Base-by-base conservation (phyloP, 2,888 invertebrate species). In the Augiades crinisus region DNA sequence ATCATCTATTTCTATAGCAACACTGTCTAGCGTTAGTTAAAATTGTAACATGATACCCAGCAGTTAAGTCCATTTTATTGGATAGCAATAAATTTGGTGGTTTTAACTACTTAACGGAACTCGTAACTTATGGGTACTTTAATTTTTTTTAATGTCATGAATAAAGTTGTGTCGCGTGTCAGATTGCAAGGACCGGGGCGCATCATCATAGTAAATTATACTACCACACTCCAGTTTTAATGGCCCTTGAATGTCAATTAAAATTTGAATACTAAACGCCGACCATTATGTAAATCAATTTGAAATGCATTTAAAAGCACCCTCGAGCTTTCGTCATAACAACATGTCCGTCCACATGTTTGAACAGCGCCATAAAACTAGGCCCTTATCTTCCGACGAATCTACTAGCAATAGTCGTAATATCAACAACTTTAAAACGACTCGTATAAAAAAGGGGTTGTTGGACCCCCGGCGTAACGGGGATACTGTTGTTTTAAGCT, bases 351-450 rank as follows among this genome's bases (percentile, higher is more conserved):
- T 33, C 5, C 43, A 43, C 34, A 27, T 43, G 36, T 50, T 50
- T 50, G 36, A 43, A 36, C 43, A 14, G 43, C 43, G 50, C 22
- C 36, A 21, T 50, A 50, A 43, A 43, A 27, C 49, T 8, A 17
- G 33, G 41, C 22, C 10, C 41, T 41, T 49, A 49, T 49, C 49
- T 22, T 41, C 34, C 24, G 34, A 34, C 13, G 41, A 22, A 49
- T 49, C 49, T 34, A 41, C 49, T 22, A 22, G 47, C 34, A 46
- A 27, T 53, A 33, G 55, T 37, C 50, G 44, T 53, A 57, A 53
- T 54, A 53, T 51, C 55, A 59, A 59, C 55, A 56, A 51, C 53
- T 54, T 38, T 53, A 46, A 55, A 53, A 47, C 56, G 56, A 30
- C 8, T 12, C 27, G 24, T 16, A 55, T 53, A 53, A 56, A 53